These are phyloP conservation scores for Helleia helle DNA, from an alignment of 2,888 invertebrate genomes.

Conservation along the genomic window DNA sequence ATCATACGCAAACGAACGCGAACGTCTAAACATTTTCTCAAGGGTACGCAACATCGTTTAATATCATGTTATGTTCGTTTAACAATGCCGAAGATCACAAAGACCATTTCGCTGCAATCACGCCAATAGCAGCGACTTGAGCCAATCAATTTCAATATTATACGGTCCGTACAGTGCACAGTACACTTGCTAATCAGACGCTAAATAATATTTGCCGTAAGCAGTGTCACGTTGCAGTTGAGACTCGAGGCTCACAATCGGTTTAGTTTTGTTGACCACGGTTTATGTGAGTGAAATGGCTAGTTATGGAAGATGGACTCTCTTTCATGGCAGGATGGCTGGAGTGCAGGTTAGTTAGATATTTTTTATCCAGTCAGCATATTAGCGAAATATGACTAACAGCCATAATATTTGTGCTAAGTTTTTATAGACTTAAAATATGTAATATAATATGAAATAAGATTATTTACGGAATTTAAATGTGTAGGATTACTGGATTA, in stretches of 20 bases:
- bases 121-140: constrained; percentile 49
- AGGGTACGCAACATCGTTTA: constrained; percentile 14
- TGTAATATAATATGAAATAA: too few relatives aligned
- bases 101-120: constrained; percentile 58
- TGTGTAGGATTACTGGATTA: too few relatives aligned
- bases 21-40: constrained; percentile 1
- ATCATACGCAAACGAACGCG: neutral
- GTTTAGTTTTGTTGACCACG: too few relatives aligned
- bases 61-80: neutral
- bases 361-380: too few relatives aligned
- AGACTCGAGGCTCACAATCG: too few relatives aligned
- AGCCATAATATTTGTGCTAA: too few relatives aligned
- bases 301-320: constrained; percentile 51
- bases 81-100: constrained; percentile 37
- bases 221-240: constrained; percentile 42
- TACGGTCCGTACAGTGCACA: constrained; percentile 24
- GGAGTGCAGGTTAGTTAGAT: constrained; percentile 46
- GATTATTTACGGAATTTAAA: too few relatives aligned
- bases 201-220: constrained; percentile 54
- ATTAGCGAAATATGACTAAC: too few relatives aligned
- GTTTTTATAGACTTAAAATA: too few relatives aligned
- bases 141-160: constrained; percentile 62
- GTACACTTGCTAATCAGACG: constrained; percentile 67
- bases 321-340: constrained; percentile 49
- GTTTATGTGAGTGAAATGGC: constrained; percentile 33